phyloP scores from a whole-genome alignment of 2,113 vertebrate species.

The Cavia porcellus region DNA sequence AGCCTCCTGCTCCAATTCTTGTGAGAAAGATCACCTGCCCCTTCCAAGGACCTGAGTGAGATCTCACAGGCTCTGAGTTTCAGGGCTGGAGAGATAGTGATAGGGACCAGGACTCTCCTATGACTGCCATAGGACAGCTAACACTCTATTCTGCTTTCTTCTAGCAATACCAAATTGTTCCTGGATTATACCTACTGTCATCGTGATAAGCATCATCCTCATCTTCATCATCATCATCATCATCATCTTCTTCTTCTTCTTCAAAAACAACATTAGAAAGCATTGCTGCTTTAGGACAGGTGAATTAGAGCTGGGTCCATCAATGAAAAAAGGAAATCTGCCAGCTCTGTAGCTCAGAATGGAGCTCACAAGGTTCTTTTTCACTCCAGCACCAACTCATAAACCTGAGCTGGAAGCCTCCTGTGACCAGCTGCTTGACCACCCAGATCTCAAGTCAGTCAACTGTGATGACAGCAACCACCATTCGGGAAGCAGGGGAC shows the following conservation, averaged over 20 bases:
- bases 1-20: neutral
- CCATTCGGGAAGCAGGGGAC: no score
- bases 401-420: neutral
- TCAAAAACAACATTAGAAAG: accelerated
- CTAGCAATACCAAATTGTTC: accelerated
- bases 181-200: accelerated
- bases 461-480: no score
- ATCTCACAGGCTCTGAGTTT: neutral
- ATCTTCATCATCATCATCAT: accelerated
- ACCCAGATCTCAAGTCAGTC: accelerated
- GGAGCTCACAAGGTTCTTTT: accelerated
- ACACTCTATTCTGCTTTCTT: neutral
- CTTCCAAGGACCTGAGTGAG: neutral
- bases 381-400: accelerated
- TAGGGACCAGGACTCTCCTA: neutral
- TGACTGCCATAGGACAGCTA: accelerated
- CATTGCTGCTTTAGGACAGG: accelerated
- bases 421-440: accelerated
- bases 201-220: accelerated
- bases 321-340: no score
- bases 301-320: accelerated
- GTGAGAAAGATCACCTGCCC: neutral
- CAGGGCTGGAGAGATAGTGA: accelerated
- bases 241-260: no score
- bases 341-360: neutral